A percentile compares a stretch with the other conserved stretches of the same genome.
phyloP scores from a whole-genome alignment of 2,888 invertebrate genomes.

The Tridacna gigas region DNA sequence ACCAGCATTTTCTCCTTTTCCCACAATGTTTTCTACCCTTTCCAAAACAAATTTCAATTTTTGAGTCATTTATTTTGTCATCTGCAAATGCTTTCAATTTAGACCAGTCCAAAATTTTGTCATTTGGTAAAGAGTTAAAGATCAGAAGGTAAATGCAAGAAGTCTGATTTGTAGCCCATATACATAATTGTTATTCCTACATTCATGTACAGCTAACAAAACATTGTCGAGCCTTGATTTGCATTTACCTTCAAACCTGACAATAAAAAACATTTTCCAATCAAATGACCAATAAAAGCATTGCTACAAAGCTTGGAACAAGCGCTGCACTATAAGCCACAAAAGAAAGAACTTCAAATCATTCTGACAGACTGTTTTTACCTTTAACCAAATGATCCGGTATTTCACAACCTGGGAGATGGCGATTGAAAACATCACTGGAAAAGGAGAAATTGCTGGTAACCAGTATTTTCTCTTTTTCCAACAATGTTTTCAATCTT shows the following conservation, averaged over 20 bases:
- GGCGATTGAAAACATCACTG: background rate
- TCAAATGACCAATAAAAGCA: background rate
- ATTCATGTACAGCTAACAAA: no score
- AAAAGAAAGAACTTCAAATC: background rate
- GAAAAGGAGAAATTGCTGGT: background rate
- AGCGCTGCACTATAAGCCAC: background rate
- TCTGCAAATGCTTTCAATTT: background rate
- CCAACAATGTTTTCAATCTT: background rate
- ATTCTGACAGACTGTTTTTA: background rate
- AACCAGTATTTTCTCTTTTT: background rate
- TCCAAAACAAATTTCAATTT: background rate
- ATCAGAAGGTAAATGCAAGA: no score
- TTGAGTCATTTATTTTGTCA: background rate
- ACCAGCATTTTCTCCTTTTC: constrained; percentile 7
- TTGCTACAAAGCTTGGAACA: background rate
- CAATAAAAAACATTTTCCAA: background rate
- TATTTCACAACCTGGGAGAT: no score
- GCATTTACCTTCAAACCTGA: background rate
- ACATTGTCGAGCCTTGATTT: background rate
- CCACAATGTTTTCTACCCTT: constrained; percentile 3
- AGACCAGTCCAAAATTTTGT: background rate
- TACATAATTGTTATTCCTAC: no score
- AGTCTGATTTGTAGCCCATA: no score
- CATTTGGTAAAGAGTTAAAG: background rate
- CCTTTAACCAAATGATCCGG: no score